A percentile compares a stretch with the other conserved stretches of the same genome.
Evolutionary conservation across 2,888 invertebrate species (phyloP).

Genomic region (Cybosia mesomella): DNA sequence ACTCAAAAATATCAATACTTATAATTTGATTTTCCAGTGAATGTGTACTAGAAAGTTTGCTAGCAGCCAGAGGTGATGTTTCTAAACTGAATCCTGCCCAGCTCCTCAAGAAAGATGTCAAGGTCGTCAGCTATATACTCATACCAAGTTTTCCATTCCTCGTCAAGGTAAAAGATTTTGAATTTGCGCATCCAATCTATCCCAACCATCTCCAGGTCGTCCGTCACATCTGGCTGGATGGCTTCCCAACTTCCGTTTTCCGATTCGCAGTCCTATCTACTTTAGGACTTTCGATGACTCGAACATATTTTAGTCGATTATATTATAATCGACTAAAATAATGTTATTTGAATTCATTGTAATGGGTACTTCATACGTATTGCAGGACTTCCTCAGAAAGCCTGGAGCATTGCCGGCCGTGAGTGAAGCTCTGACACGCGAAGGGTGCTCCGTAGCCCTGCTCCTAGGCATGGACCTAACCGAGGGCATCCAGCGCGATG

Average conservation of each 20-base stretch:
- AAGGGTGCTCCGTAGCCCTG: slow-evolving; percentile 79
- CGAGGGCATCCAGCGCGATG: slow-evolving; percentile 85
- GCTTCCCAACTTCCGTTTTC: too few species aligned
- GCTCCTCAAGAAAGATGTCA: slow-evolving; percentile 92
- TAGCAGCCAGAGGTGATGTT: slow-evolving; percentile 89
- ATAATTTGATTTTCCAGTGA: slow-evolving; percentile 48
- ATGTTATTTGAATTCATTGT: too few species aligned
- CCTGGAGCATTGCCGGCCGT: slow-evolving; percentile 82
- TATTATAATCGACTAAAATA: too few species aligned
- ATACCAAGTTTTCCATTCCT: slow-evolving; percentile 88
- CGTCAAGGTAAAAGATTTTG: slow-evolving; percentile 80
- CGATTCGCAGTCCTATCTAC: too few species aligned
- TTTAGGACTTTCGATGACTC: too few species aligned
- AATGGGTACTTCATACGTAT: too few species aligned
- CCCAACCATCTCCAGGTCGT: too few species aligned
- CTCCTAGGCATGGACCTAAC: slow-evolving; percentile 89
- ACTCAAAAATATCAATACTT: too few species aligned
- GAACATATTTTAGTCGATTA: too few species aligned
- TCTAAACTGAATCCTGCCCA: slow-evolving; percentile 88
- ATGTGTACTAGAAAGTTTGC: slow-evolving; percentile 78
- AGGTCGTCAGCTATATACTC: slow-evolving; percentile 86
- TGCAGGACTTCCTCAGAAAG: slow-evolving; percentile 84
- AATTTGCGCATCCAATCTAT: too few species aligned
- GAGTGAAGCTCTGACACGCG: slow-evolving; percentile 75
- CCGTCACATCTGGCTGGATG: too few species aligned